Evolutionary conservation across 2,113 vertebrate species (phyloP).

Genomic region (Gavialis gangeticus): DNA sequence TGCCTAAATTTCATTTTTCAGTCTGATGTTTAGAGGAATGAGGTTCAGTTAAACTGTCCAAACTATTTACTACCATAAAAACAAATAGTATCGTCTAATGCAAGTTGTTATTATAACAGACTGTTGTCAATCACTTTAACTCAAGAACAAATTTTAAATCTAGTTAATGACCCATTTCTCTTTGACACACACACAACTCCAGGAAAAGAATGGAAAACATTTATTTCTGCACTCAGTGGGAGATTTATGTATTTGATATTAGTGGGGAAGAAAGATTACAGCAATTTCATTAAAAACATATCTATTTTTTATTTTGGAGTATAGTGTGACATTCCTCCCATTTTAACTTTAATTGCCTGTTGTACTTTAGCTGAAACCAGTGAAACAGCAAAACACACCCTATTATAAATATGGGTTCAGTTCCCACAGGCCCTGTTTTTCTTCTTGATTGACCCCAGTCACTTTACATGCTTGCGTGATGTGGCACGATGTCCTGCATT

Average conservation of each 20-base stretch:
- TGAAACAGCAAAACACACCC: neutral
- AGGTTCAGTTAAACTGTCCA: neutral
- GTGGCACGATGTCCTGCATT: neutral
- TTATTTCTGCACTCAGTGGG: neutral
- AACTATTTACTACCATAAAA: neutral
- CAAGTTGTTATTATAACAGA: neutral
- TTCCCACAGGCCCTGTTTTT: conserved; percentile 4
- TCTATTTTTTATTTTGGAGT: neutral
- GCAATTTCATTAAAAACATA: neutral
- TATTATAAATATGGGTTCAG: neutral
- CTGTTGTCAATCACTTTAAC: neutral
- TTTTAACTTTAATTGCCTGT: neutral
- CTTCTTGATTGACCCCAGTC: neutral
- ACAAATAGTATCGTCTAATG: neutral
- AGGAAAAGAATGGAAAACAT: neutral
- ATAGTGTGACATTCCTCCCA: neutral
- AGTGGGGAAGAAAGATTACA: neutral
- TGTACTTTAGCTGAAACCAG: neutral
- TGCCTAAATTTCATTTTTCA: neutral
- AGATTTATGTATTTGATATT: neutral
- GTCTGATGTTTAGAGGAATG: neutral
- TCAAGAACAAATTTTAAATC: neutral
- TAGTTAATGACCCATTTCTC: neutral
- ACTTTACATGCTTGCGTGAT: neutral
- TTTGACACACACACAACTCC: neutral